phyloP scores from a whole-genome alignment of 2,113 vertebrate species.

The Bubo scandiacus region DNA sequence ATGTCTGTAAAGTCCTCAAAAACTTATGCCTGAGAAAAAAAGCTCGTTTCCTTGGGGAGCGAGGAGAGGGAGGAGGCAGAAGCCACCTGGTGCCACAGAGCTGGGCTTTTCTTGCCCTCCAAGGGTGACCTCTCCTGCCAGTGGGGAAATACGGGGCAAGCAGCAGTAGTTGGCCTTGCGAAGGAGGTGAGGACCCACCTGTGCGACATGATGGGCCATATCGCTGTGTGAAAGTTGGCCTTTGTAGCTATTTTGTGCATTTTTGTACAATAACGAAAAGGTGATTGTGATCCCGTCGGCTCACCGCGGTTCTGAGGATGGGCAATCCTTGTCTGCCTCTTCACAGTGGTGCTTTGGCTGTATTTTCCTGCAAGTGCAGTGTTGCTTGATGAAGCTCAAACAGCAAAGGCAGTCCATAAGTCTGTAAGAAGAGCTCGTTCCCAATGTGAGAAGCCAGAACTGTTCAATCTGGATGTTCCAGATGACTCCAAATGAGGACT shows the following conservation, averaged over 20 bases:
- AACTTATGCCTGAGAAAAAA: too few relatives aligned
- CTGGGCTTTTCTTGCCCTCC: too few relatives aligned
- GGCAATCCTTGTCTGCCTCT: background rate
- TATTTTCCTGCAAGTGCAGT: background rate
- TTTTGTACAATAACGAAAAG: background rate
- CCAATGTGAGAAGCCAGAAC: background rate
- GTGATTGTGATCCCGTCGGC: too few relatives aligned
- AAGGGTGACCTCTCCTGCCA: background rate
- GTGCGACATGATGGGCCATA: too few relatives aligned
- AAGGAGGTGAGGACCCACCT: background rate
- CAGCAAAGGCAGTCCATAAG: background rate
- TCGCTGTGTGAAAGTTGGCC: background rate
- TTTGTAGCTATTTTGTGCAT: background rate
- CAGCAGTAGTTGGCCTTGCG: background rate
- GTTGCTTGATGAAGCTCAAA: background rate
- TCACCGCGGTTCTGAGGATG: fast-evolving
- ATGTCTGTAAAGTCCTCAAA: background rate
- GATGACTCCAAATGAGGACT: background rate
- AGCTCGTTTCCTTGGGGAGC: background rate
- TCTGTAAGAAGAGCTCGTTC: background rate
- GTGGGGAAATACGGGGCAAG: background rate
- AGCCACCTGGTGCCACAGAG: background rate
- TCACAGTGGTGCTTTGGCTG: fast-evolving
- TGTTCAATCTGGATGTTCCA: background rate
- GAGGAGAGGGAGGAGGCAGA: background rate